Percentiles rank a stretch among this genome's conserved stretches.
Evolutionary conservation across 2,113 vertebrate genomes (phyloP).

Genomic region (Ursus arctos): DNA sequence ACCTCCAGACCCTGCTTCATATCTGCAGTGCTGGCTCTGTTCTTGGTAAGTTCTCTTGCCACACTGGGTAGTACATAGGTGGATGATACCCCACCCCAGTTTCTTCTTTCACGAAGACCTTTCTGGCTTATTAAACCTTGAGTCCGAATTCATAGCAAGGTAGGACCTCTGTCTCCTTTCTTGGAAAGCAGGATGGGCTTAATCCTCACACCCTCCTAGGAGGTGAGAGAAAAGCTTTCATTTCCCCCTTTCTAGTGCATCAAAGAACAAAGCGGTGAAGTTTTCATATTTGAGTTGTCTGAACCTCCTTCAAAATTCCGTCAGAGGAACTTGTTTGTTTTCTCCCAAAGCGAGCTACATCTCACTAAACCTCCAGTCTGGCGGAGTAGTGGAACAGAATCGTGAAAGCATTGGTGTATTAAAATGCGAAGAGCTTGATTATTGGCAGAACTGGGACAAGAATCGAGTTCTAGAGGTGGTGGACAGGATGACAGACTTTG

Average conservation of each 20-base stretch:
- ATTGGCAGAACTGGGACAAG: not conserved
- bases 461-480: not conserved
- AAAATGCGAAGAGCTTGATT: not conserved
- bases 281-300: conserved; percentile 35
- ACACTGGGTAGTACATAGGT: too few relatives aligned
- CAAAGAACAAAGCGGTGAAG: not conserved
- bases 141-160: not conserved
- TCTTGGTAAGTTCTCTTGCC: not conserved
- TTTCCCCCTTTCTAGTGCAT: not conserved
- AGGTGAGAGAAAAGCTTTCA: not conserved
- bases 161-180: not conserved
- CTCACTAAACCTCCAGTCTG: not conserved
- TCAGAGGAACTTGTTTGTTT: not conserved
- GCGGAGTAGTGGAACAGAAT: not conserved
- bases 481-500: not conserved
- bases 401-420: not conserved
- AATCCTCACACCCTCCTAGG: not conserved
- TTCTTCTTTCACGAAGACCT: not conserved
- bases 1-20: accelerated
- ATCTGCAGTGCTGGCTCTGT: not conserved
- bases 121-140: not conserved
- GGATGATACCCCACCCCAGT: not conserved
- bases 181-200: not conserved
- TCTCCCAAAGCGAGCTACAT: not conserved
- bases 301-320: not conserved